These are phyloP conservation scores for Cyanoderma ruficeps DNA, from an alignment of 2,113 vertebrate genomes.

Conservation along the genomic window DNA sequence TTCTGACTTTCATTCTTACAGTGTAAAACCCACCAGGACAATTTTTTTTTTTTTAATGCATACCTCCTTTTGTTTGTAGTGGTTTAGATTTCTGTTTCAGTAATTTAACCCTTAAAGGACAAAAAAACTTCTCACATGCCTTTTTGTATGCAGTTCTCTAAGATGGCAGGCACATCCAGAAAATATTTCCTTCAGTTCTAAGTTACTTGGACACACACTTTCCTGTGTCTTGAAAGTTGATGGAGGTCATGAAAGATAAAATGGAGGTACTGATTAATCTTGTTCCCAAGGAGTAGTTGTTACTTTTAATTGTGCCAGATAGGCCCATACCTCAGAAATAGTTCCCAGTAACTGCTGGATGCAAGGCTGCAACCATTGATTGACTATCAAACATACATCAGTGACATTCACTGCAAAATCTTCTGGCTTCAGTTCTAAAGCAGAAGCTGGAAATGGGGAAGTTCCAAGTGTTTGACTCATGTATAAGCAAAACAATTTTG, in stretches of 20 bases:
- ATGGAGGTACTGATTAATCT: background rate
- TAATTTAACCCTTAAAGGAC: background rate
- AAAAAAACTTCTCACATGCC: background rate
- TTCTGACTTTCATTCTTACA: conserved; percentile 24
- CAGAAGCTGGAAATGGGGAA: background rate
- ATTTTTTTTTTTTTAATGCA: background rate
- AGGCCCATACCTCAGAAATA: background rate
- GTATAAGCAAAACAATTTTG: background rate
- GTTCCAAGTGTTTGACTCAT: background rate
- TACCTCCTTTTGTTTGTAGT: background rate
- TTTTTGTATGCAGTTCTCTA: background rate
- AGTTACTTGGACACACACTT: background rate
- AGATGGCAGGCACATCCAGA: background rate
- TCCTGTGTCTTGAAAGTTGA: background rate
- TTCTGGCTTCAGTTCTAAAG: background rate
- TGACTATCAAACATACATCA: background rate
- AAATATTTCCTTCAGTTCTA: background rate
- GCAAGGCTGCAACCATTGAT: background rate
- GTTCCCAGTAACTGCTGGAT: background rate
- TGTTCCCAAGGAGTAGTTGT: background rate
- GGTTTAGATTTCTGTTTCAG: conserved; percentile 1
- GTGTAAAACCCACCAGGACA: background rate
- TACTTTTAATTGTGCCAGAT: background rate
- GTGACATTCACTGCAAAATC: background rate
- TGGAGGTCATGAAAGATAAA: background rate